phyloP scores from a whole-genome alignment of 2,888 invertebrate species.

The Fragum sueziense region DNA sequence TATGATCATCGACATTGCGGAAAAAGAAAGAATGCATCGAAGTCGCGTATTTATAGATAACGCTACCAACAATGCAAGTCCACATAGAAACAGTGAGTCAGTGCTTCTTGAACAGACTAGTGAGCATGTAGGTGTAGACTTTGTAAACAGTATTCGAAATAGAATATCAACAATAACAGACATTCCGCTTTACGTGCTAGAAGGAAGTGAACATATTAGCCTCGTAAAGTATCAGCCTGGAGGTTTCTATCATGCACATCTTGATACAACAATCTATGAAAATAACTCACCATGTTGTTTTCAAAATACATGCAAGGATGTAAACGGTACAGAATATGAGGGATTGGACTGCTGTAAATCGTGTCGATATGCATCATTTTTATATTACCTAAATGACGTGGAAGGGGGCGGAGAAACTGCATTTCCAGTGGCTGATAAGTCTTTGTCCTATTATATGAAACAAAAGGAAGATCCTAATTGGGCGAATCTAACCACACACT shows the following conservation, averaged over 20 bases:
- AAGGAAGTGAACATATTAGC: constrained; percentile 57
- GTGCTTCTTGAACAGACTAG: constrained; percentile 2
- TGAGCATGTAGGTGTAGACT: constrained; percentile 22
- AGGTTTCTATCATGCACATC: constrained; percentile 67
- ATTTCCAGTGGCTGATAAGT: constrained; percentile 65
- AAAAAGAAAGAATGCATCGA: constrained; percentile 11
- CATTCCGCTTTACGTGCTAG: constrained; percentile 53
- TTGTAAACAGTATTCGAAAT: constrained; percentile 25
- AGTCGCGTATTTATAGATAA: constrained; percentile 25
- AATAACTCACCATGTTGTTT: constrained; percentile 57
- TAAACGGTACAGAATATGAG: constrained; percentile 4
- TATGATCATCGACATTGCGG: constrained; percentile 28
- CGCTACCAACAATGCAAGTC: not conserved
- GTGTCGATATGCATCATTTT: constrained; percentile 63
- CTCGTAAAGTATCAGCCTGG: constrained; percentile 60
- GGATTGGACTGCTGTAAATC: constrained; percentile 39
- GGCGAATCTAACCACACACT: constrained; percentile 55
- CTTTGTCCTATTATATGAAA: not conserved
- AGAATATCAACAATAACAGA: constrained; percentile 46
- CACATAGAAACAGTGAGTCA: constrained; percentile 23
- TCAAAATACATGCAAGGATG: constrained; percentile 25
- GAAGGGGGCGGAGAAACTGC: constrained; percentile 74
- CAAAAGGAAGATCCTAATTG: not conserved
- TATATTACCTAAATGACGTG: constrained; percentile 73
- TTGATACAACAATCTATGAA: constrained; percentile 53